Percentiles rank a stretch among this genome's conserved stretches.
These are phyloP conservation scores for Caenorhabditis afra DNA, from an alignment of 2,888 invertebrate species.

Conservation along the genomic window DNA sequence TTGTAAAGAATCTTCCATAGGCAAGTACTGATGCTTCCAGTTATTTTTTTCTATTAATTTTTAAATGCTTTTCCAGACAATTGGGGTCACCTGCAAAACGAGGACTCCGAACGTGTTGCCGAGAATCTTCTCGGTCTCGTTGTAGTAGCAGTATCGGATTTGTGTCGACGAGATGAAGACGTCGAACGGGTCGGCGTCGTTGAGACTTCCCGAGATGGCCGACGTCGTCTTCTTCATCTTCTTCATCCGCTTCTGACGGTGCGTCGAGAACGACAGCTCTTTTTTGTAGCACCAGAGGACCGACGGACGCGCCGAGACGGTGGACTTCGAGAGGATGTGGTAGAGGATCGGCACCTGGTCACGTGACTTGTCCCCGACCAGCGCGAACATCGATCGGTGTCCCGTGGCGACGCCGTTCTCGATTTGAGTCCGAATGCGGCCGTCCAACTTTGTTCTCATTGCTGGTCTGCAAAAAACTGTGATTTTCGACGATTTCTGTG, in stretches of 20 bases:
- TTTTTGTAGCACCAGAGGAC: constrained; percentile 99
- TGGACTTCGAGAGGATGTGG: constrained; percentile 96
- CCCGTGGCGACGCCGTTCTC: constrained; percentile 95
- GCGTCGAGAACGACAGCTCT: constrained; percentile 92
- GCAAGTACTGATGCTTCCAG: too few relatives aligned
- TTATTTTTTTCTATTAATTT: too few relatives aligned
- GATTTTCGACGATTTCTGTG: too few relatives aligned
- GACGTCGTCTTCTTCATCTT: constrained; percentile 87
- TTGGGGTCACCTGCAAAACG: constrained; percentile 87
- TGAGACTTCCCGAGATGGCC: constrained; percentile 85
- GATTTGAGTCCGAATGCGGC: constrained; percentile 93
- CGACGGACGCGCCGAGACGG: constrained; percentile 92
- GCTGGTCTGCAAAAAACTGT: neutral
- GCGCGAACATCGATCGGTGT: constrained; percentile 93
- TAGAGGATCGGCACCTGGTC: constrained; percentile 98
- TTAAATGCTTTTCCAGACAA: neutral
- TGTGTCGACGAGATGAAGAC: constrained; percentile 95
- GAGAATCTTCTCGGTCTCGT: constrained; percentile 96
- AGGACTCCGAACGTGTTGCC: constrained; percentile 98
- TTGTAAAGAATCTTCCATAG: neutral
- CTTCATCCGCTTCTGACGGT: constrained; percentile 93
- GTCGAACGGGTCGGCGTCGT: constrained; percentile 97
- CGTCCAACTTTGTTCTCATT: constrained; percentile 93
- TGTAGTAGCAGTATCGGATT: constrained; percentile 96
- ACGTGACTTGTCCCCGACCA: constrained; percentile 95